Evolutionary conservation across 1,140 invertebrate species (phyloP), one percentile per base, ranked within the genome.

Genomic region (Bilobella aurantiaca): DNA sequence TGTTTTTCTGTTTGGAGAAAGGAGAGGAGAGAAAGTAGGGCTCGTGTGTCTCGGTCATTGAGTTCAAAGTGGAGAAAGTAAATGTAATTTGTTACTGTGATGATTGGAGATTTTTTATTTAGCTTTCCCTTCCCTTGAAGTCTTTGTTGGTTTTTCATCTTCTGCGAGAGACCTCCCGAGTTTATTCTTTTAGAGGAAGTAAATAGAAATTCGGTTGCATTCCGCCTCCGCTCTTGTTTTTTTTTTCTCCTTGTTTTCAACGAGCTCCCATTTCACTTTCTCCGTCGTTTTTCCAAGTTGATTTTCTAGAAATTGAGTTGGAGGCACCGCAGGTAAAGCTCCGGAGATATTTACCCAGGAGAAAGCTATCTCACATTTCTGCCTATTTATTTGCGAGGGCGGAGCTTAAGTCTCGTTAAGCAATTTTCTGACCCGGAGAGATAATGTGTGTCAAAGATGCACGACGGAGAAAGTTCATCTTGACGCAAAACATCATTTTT

Each of bases 101-200:
- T 53, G 49, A 53, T 53, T 53, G 49, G 49, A 53, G 8, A 53
- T 53, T 53, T 53, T 53, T 18, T 53, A 18, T 23, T 12, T 53
- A 16, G 5, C 25, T 53, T 53, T 53, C 49, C 25, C 8, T 5
- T 53, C 21, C 25, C 49, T 14, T 23, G 8, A 12, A 12, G 34
- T 42, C 34, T 42, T 23, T 53, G 49, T 53, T 53, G 49, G 23
- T 53, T 53, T 53, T 53, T 53, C 49, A 53, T 53, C 23, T 8
- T 42, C 37, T 42, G 37, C 8, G n/a, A 12, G 8, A 12, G 8
- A 42, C n/a, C 37, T 42, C n/a, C 37, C 37, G 37, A 12, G 8
- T 42, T n/a, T n/a, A n/a, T 42, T 12, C 8, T 42, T 12, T 12
- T 42, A 42, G 37, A 42, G n/a, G 37, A 8, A 42, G n/a, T n/a